Evolutionary conservation across 2,888 invertebrate genomes (phyloP).

Genomic region (Folsomia candida): DNA sequence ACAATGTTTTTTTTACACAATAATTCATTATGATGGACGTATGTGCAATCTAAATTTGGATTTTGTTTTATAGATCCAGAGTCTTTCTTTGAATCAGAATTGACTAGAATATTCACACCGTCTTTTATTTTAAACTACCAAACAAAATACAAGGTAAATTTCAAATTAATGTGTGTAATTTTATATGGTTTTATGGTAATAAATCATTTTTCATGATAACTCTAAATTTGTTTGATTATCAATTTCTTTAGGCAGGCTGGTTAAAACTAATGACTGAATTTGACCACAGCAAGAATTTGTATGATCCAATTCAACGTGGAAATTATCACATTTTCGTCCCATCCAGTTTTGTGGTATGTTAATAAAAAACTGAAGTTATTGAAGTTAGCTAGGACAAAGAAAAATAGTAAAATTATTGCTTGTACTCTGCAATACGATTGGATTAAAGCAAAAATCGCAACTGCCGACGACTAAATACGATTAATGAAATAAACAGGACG

Average conservation of each 20-base stretch:
- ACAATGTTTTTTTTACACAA: background rate
- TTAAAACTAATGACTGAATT: conserved; percentile 47
- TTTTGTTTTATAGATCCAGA: conserved; percentile 42
- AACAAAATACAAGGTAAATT: conserved; percentile 46
- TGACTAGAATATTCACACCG: conserved; percentile 42
- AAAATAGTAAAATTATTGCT: too few species aligned
- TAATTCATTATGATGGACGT: background rate
- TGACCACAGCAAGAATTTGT: conserved; percentile 45
- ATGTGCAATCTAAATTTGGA: too few species aligned
- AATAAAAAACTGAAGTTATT: too few species aligned
- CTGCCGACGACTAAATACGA: too few species aligned
- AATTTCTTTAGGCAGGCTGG: conserved; percentile 50
- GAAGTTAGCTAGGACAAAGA: too few species aligned
- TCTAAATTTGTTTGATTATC: too few species aligned
- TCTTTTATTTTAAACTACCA: conserved; percentile 49
- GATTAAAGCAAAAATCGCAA: too few species aligned
- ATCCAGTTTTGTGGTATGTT: conserved; percentile 41
- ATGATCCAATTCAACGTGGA: conserved; percentile 38
- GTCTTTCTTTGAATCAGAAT: conserved; percentile 40
- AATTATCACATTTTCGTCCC: conserved; percentile 43
- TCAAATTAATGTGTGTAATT: too few species aligned
- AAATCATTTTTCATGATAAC: too few species aligned
- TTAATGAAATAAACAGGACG: too few species aligned
- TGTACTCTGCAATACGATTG: too few species aligned
- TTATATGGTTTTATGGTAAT: too few species aligned